Base-by-base conservation (phyloP, 2,888 invertebrate species). In the Drosophila demipolita region DNA sequence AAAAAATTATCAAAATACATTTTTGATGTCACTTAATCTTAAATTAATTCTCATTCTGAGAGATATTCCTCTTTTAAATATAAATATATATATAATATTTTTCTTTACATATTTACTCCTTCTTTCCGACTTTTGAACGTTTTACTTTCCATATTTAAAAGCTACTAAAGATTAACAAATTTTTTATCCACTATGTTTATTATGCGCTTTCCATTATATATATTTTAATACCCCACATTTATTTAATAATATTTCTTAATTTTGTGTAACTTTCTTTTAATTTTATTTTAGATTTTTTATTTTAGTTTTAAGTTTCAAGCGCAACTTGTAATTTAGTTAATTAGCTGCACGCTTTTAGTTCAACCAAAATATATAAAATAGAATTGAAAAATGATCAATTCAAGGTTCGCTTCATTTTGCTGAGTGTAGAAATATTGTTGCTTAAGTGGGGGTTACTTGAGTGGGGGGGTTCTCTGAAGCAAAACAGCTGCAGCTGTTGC, bases 401-500 rank as follows among this genome's bases (percentile, higher is more conserved):
- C 3, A 42, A 42, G n/a, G 6, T 20, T 11, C n/a, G n/a, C 6
- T 11, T 42, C 1, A 73, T 81, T 42, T 42, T 23, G 32, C 3
- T 35, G 2, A 69, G 52, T 32, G 32, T 59, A 33, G 8, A 49
- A 38, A 45, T 23, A 1, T 50, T 1, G 26, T 40, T 29, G n/a
- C 29, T 20, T 36, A 11, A 11, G 60, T 11, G 49, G 42, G 11
- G 4, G 23, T 23, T 23, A 1, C 23, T 23, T 23, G 23, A 23
- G 23, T 23, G 42, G 11, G 4, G 45, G 42, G 11, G 2, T 29
- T n/a, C 50, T 83, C 70, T 65, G 66, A 61, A 66, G 54, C 65
- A 83, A 81, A 77, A 69, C 53, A 61, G 66, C 38, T 35, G 66
- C 83, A 89, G 83, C 90, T 87, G 83, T 73, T 82, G 79, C 75